Evolutionary conservation across 1,140 invertebrate genomes (phyloP).

Genomic region (Harlomillsia oculata): DNA sequence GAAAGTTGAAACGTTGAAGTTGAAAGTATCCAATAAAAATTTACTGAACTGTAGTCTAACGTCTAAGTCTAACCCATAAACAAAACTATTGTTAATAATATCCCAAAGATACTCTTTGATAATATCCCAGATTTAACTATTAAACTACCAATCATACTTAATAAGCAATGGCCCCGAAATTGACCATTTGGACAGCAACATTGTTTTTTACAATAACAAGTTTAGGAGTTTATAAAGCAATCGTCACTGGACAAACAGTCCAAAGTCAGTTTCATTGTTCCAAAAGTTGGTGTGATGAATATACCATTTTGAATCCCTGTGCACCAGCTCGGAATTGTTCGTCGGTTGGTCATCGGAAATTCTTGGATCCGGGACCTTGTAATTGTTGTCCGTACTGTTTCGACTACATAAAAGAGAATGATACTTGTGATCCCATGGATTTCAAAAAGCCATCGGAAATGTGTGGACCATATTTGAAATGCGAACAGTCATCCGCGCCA

Average conservation of each 20-base stretch:
- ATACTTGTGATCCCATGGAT: conserved; percentile 6
- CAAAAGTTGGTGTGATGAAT: conserved; percentile 10
- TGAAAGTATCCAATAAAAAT: too few species aligned
- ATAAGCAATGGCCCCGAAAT: too few species aligned
- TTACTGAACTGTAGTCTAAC: too few species aligned
- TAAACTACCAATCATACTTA: too few species aligned
- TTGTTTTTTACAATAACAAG: too few species aligned
- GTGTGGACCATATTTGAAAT: conserved; percentile 30
- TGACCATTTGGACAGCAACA: too few species aligned
- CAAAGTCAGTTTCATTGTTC: conserved; percentile 12
- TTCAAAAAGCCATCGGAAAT: conserved; percentile 14
- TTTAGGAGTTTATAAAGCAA: too few species aligned
- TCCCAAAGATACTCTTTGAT: too few species aligned
- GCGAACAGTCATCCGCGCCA: background rate
- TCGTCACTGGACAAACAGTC: conserved; percentile 7
- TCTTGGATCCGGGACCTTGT: conserved; percentile 24
- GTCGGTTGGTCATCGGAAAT: conserved; percentile 18
- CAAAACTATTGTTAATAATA: too few species aligned
- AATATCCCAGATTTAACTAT: too few species aligned
- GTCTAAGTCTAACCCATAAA: too few species aligned
- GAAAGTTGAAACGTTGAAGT: too few species aligned
- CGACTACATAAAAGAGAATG: conserved; percentile 25
- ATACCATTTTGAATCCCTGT: conserved; percentile 11
- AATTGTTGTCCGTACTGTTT: conserved; percentile 33
- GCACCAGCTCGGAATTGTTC: conserved; percentile 14